phyloP scores from a whole-genome alignment of 2,113 vertebrate species.

The Spheniscus mendiculus region DNA sequence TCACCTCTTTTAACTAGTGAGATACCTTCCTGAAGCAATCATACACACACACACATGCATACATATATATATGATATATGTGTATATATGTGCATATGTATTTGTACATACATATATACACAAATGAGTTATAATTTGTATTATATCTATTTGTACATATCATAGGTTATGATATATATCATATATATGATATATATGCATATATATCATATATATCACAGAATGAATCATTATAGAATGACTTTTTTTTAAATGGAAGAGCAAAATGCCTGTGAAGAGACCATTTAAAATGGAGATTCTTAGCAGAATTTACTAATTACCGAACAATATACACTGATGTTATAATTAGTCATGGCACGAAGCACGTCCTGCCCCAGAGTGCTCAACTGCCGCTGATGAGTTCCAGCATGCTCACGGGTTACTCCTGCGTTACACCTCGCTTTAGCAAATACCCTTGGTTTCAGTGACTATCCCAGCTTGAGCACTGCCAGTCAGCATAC shows the following conservation, averaged over 20 bases:
- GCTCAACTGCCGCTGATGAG: background rate
- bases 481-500: background rate
- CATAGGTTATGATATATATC: background rate
- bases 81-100: background rate
- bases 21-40: background rate
- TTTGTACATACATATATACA: background rate
- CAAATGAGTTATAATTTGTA: background rate
- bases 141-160: no score
- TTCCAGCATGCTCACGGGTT: background rate
- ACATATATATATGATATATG: background rate
- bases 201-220: background rate
- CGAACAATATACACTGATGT: background rate
- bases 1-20: background rate
- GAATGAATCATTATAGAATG: background rate
- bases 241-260: background rate
- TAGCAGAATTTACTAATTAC: background rate
- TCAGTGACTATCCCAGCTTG: background rate
- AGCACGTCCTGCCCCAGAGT: background rate
- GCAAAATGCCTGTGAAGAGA: background rate
- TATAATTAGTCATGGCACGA: background rate
- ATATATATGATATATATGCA: background rate
- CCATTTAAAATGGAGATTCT: background rate
- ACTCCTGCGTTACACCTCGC: background rate
- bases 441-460: background rate
- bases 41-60: background rate